Base-by-base conservation (phyloP, 2,888 invertebrate species). In the Micoletzkya japonica region DNA sequence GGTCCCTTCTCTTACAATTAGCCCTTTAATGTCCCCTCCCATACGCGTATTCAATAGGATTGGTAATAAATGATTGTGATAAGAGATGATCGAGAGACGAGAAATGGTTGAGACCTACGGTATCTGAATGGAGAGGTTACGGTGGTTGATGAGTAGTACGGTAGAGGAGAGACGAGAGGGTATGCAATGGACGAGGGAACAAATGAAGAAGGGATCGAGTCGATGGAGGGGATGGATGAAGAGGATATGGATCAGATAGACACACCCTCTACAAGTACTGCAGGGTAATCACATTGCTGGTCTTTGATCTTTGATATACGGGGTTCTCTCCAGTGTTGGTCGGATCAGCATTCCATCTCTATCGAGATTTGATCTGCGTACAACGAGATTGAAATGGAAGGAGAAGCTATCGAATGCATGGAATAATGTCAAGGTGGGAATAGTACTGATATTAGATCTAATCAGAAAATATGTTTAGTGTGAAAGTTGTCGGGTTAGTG, bases 21-120 rank as follows among this genome's bases (percentile, higher is more conserved):
- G 37, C 59, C 10, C 24, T 14, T 14, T 28, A 7, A 26, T 28
- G 2, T 4, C 24, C 20, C 24, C 4, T 37, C 26, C 57, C 24
- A n/a, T n/a, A n/a, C n/a, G n/a, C n/a, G n/a, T n/a, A n/a, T n/a
- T n/a, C n/a, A n/a, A n/a, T n/a, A n/a, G n/a, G n/a, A n/a, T n/a
- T 44, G 20, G 44, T 10, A 44, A 44, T 44, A 10, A 59, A 32
- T 52, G 79, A 77, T 79, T 69, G 77, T 76, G 80, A 72, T 81
- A 79, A 80, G 81, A 81, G 81, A 82, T 79, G 81, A 81, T 81
- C 81, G 78, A 77, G 82, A 70, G 81, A 81, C 81, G 73, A 81
- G 82, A 78, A 82, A 81, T 83, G 82, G 81, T 81, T 81, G 82
- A 81, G 81, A 82, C 81, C 81, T 80, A 83, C 81, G 81, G 81